Percentiles rank a stretch among this genome's conserved stretches.
These are phyloP conservation scores for Cheirogaleus major DNA, from an alignment of 2,797 vertebrate genomes.

Conservation along the genomic window DNA sequence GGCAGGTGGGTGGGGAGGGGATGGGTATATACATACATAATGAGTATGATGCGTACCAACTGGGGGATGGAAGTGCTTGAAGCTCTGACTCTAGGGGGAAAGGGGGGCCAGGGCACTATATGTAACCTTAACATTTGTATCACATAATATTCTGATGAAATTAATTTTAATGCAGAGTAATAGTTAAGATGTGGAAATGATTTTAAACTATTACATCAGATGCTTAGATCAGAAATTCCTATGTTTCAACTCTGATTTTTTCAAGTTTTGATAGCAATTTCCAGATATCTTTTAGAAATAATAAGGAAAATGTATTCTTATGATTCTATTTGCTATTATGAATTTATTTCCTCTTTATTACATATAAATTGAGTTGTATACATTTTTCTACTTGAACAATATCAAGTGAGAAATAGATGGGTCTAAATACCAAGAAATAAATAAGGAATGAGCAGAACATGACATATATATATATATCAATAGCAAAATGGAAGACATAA, in stretches of 20 bases:
- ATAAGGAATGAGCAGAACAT: not conserved
- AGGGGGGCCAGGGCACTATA: no score
- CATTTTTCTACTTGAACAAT: not conserved
- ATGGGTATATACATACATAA: no score
- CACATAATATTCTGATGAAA: not conserved
- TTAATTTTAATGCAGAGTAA: slow-evolving; percentile 33
- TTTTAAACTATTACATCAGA: not conserved
- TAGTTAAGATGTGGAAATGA: slow-evolving; percentile 5
- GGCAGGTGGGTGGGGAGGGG: no score
- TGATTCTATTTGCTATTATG: not conserved
- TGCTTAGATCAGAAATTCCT: not conserved
- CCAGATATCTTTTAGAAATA: not conserved
- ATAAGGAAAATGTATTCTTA: not conserved
- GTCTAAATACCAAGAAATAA: not conserved
- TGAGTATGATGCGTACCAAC: no score
- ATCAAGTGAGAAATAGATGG: not conserved
- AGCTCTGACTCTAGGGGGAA: no score
- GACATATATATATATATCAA: not conserved
- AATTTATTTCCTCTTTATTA: not conserved
- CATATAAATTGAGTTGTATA: not conserved
- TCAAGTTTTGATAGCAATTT: not conserved
- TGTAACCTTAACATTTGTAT: no score
- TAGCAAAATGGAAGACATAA: not conserved
- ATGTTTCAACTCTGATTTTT: not conserved
- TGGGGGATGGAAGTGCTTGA: no score